Percentiles rank a stretch among this genome's conserved stretches.
phyloP scores from a whole-genome alignment of 2,113 vertebrate species.

The Alethe castanea region DNA sequence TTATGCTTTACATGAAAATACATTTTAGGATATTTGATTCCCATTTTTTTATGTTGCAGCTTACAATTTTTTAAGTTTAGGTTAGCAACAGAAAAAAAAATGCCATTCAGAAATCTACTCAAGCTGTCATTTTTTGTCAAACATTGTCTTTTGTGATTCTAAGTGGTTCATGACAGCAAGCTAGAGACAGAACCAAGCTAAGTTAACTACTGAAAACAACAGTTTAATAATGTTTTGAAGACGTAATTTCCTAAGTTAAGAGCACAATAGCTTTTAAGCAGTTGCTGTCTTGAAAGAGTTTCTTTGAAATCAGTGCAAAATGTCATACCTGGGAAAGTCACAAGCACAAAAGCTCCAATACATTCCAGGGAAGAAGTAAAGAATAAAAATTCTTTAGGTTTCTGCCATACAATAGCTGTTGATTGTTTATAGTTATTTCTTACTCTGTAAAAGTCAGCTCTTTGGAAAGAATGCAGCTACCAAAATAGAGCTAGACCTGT shows the following conservation, averaged over 20 bases:
- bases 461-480: neutral
- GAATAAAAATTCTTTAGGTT: neutral
- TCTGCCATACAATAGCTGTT: neutral
- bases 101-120: neutral
- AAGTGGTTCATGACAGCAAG: neutral
- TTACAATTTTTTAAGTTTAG: neutral
- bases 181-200: neutral
- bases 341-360: neutral
- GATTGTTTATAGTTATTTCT: neutral
- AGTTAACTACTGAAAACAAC: neutral
- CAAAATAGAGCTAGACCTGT: neutral
- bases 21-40: neutral
- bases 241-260: neutral
- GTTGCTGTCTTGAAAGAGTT: neutral
- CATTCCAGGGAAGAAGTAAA: neutral
- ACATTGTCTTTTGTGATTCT: neutral
- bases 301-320: neutral
- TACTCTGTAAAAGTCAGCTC: neutral
- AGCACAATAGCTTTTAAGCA: neutral
- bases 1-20: neutral
- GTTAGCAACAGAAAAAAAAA: neutral
- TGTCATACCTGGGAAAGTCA: neutral
- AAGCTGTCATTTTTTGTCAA: neutral
- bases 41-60: neutral
- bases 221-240: neutral